phyloP scores from a whole-genome alignment of 2,113 vertebrate species.

The Sciurus niger region DNA sequence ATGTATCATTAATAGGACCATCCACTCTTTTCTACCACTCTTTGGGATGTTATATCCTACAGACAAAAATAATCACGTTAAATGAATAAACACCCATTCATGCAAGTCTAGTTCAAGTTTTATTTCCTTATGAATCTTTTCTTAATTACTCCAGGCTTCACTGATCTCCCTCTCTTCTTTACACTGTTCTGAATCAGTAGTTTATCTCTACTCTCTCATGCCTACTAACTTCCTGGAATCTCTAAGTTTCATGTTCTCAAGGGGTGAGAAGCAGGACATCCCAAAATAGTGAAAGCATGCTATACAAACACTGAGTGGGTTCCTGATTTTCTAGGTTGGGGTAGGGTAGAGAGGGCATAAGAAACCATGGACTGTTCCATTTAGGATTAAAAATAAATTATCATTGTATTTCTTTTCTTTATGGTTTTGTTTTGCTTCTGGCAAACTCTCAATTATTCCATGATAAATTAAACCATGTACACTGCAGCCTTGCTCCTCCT shows the following conservation, averaged over 20 bases:
- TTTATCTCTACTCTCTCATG: neutral
- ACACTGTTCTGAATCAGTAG: neutral
- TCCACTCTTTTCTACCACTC: neutral
- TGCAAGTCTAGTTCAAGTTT: neutral
- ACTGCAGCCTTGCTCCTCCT: neutral
- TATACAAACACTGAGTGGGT: fast-evolving
- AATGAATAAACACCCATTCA: neutral
- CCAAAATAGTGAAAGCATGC: neutral
- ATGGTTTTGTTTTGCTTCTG: neutral
- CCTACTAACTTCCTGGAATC: neutral
- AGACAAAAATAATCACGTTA: neutral
- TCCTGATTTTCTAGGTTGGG: neutral
- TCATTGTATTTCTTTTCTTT: neutral
- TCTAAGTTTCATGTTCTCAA: neutral
- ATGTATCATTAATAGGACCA: neutral
- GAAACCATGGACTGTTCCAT: neutral
- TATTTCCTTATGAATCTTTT: neutral
- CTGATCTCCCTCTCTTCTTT: neutral
- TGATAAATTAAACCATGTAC: neutral
- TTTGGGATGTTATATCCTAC: neutral
- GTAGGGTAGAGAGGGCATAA: fast-evolving
- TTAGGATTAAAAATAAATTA: neutral
- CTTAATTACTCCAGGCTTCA: neutral
- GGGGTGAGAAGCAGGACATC: neutral
- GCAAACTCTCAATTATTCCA: neutral